Base-by-base conservation (phyloP, 1,140 invertebrate genomes). In the Sarcophaga bullata region DNA sequence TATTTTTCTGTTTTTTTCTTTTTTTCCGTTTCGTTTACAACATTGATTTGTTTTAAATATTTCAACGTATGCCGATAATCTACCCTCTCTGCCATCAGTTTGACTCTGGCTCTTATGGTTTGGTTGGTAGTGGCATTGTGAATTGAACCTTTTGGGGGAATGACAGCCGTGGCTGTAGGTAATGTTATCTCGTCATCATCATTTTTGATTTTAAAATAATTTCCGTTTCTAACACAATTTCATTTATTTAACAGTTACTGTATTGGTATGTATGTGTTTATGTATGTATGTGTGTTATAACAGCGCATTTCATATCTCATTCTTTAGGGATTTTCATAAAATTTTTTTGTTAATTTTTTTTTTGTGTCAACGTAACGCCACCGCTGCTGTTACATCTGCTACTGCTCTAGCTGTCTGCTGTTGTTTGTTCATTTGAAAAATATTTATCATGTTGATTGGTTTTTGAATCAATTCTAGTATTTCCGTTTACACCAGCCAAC, bases 181-280 rank as follows among this genome's bases (percentile, higher is more conserved):
- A 50, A 78, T 78, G 75, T 78, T n/a, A 50, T 37, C 1, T 37
- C 25, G 25, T 37, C 25, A 78, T 78, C 75, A 78, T 78, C 75
- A 78, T 78, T 78, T 78, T 78, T 78, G 75, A 78, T 78, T 78
- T 78, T 78, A 78, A 78, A 78, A 78, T 78, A 78, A 78, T 78
- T 78, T 78, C 75, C 75, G 75, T 52, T 78, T 25, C 50, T 78
- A 78, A 78, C 48, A 78, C 48, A 47, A 78, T 50, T 78, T 76
- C 73, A 17, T 76, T 76, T 48, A 47, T 68, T 78, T 78, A 50
- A 17, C 75, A 68, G 47, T 50, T 50, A 48, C 6, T 75, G 46
- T 48, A 46, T 13, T n/a, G 62, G 15, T 76, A 47, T 76, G 10
- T 15, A 3, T 49, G 47, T 76, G 19, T 54, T 3, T 72, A 8